Evolutionary conservation across 2,888 invertebrate species (phyloP).

Genomic region (Standfussiana lucernea): DNA sequence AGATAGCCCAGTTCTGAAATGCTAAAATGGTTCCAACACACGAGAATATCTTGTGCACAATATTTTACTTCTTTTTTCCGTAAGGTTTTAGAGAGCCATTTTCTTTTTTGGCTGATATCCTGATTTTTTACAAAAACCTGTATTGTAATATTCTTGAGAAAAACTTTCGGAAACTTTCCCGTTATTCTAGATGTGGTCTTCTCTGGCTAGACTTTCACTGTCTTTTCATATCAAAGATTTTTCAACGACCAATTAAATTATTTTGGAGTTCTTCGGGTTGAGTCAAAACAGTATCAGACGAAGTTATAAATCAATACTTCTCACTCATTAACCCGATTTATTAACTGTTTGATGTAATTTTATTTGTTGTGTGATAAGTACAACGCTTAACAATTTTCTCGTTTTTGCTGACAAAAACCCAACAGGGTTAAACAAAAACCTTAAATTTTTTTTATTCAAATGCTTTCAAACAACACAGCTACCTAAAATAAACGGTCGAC

Average conservation of each 20-base stretch:
- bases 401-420: no score
- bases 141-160: neutral
- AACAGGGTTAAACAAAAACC: conserved; percentile 7
- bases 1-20: conserved; percentile 23
- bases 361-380: neutral
- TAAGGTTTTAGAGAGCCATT: neutral
- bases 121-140: neutral
- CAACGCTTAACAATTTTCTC: no score
- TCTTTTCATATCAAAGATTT: neutral
- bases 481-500: conserved; percentile 39
- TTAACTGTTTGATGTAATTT: neutral
- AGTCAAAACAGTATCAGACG: neutral
- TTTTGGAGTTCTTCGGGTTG: neutral
- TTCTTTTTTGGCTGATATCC: neutral
- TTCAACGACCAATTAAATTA: neutral
- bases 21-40: conserved; percentile 19
- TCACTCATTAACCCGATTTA: neutral
- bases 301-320: neutral
- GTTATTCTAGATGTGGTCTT: neutral
- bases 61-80: neutral
- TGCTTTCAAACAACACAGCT: conserved; percentile 43
- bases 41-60: neutral
- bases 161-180: neutral
- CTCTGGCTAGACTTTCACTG: neutral
- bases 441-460: conserved; percentile 41